Evolutionary conservation across 2,113 vertebrate genomes (phyloP), one percentile per base, ranked within the genome.

Genomic region (Etheostoma spectabile): DNA sequence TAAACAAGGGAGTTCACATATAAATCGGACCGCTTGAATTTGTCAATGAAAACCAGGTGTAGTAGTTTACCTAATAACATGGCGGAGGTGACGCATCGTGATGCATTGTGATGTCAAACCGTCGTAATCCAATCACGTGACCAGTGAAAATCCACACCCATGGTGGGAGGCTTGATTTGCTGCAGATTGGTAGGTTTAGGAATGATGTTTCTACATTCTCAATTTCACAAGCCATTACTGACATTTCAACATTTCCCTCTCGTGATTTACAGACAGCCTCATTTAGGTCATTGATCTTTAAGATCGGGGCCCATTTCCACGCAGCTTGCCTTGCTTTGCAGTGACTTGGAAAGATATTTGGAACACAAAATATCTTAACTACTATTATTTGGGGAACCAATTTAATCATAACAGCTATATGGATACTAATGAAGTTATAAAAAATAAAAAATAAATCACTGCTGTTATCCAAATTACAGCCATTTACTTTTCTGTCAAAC

Each of bases 191-290:
- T 4, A 8, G 14, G 3, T 61, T 21, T 4, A 51, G 18, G 8
- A 42, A 10, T 33, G 16, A 24, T 0, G 33, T 15, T 35, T 66
- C 42, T 79, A 18, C 2, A 5, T 35, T 59, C 74, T 52, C 10
- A 59, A 46, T 71, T 55, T 76, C 12, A 46, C 6, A 66, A 6
- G 5, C 21, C 21, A 42, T 35, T 15, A 4, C 5, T 56, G 8
- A 1, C 2, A 46, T 55, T 42, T 65, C 60, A 42, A 1, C 2
- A 35, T 61, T 52, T 65, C 60, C 30, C 22, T 11, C n/a, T n/a
- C n/a, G n/a, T n/a, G n/a, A n/a, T n/a, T n/a, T n/a, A n/a, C 35
- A 55, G 70, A 55, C 21, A n/a, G 52, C 18, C 59, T 65, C 21
- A 24, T 46, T 35, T 15, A 30, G 0, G 18, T 24, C 49, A 57